Conservation (phyloP, 92 coral and sea anemone species). For the Blastomussa wellsi region DNA sequence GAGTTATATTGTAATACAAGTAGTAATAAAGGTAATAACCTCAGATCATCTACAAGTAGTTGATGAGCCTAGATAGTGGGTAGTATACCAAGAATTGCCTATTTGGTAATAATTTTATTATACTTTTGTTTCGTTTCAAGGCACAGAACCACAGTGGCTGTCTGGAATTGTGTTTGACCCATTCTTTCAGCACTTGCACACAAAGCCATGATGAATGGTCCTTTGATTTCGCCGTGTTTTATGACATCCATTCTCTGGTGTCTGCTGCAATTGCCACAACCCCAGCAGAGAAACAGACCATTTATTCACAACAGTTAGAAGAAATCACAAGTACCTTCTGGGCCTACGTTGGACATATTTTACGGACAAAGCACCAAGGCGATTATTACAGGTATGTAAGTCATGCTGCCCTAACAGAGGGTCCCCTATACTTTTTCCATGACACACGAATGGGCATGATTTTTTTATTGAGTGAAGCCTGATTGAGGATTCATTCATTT, state of each 20-base stretch:
- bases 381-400: conserved; percentile 43
- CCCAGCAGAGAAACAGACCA: conserved; percentile 12
- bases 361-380: conserved; percentile 55
- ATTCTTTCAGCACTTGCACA: conserved; percentile 42
- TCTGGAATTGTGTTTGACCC: conserved; percentile 42
- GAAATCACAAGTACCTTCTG: conserved; percentile 29
- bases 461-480: too few species aligned
- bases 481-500: too few species aligned
- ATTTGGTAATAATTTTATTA: background rate
- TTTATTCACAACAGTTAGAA: conserved; percentile 17
- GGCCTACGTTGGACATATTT: conserved; percentile 46
- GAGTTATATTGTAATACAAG: too few species aligned
- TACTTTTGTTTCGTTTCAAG: conserved; percentile 13
- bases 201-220: conserved; percentile 37
- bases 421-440: too few species aligned
- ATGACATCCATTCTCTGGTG: conserved; percentile 33
- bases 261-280: conserved; percentile 26
- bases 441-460: too few species aligned
- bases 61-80: too few species aligned
- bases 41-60: too few species aligned
- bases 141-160: conserved; percentile 35
- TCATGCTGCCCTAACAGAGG: too few species aligned
- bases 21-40: too few species aligned
- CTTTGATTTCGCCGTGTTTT: conserved; percentile 13
- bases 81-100: too few species aligned